Percentiles rank a stretch among this genome's conserved stretches.
phyloP scores from a whole-genome alignment of 2,113 vertebrate genomes.

The Sturnus vulgaris region DNA sequence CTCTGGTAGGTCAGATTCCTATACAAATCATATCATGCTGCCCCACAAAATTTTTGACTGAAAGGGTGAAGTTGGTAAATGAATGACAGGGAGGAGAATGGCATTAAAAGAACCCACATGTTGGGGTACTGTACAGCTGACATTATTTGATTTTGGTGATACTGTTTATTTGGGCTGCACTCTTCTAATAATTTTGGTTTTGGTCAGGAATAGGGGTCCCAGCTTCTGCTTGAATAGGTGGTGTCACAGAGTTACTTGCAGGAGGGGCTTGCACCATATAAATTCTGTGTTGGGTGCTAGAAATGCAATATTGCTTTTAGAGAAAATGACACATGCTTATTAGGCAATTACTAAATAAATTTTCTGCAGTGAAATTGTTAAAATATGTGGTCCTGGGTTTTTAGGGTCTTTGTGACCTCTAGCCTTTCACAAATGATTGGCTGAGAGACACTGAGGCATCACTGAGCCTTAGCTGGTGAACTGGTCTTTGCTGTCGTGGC shows the following conservation, averaged over 20 bases:
- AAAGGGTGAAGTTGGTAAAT: neutral
- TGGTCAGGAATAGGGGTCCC: neutral
- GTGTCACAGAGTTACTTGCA: neutral
- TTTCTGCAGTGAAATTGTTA: neutral
- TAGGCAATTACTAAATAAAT: neutral
- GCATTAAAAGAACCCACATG: neutral
- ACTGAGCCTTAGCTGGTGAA: conserved; percentile 6
- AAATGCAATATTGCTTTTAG: neutral
- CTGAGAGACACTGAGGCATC: neutral
- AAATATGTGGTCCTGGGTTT: neutral
- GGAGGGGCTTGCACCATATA: neutral
- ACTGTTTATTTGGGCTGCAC: neutral
- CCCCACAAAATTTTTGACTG: neutral
- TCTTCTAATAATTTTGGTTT: neutral
- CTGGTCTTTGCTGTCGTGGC: neutral
- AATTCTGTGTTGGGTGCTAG: neutral
- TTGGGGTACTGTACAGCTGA: neutral
- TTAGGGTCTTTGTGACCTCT: neutral
- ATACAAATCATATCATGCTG: neutral
- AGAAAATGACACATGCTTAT: neutral
- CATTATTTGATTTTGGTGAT: neutral
- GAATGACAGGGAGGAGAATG: neutral
- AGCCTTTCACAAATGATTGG: neutral
- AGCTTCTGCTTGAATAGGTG: neutral
- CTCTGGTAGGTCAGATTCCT: neutral